Conservation (phyloP, 2,113 vertebrate genomes). For the Corythornis madagascariensis region DNA sequence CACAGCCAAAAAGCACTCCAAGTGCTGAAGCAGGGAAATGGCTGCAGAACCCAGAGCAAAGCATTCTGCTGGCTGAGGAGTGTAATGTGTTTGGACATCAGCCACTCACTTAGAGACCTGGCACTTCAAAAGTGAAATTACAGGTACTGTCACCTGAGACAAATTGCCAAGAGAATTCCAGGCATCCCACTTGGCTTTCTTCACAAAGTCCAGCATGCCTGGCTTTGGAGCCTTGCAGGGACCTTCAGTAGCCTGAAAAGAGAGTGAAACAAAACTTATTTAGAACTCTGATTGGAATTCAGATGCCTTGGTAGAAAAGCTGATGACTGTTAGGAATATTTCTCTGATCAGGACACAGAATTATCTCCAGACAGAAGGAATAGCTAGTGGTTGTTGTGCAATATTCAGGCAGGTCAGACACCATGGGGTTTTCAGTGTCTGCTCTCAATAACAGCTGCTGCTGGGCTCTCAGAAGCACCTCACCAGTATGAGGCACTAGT, state of each 20-base stretch:
- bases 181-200: constrained; percentile 92
- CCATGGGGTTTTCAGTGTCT: not conserved
- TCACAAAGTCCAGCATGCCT: constrained; percentile 88
- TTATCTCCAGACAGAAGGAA: not conserved
- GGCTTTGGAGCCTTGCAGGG: constrained; percentile 87
- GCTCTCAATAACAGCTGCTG: not conserved
- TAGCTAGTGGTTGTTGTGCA: not conserved
- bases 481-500: not conserved
- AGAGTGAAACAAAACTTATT: not conserved
- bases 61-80: not conserved
- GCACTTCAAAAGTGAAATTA: not conserved
- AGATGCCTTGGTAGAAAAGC: not conserved
- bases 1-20: not conserved
- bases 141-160: constrained; percentile 77
- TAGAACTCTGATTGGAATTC: not conserved
- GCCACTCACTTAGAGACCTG: not conserved
- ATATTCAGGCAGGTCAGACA: not conserved
- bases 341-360: not conserved
- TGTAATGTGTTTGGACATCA: not conserved
- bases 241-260: constrained; percentile 85
- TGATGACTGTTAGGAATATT: not conserved
- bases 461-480: not conserved
- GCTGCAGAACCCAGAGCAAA: not conserved
- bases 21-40: not conserved
- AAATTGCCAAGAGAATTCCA: constrained; percentile 87